Evolutionary conservation across 2,113 vertebrate genomes (phyloP).

Genomic region (Cinclus cinclus): DNA sequence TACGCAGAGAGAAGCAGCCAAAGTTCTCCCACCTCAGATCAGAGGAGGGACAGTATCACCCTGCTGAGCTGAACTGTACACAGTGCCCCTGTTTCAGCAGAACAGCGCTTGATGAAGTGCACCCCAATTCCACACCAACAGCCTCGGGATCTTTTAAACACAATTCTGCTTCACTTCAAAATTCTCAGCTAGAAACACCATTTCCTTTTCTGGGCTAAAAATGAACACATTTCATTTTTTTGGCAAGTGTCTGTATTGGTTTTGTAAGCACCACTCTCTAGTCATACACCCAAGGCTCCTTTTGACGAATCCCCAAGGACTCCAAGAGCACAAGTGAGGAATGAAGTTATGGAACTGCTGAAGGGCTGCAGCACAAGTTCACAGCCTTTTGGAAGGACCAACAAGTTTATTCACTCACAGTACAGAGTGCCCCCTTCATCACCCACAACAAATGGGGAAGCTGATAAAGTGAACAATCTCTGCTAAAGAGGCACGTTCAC

Average conservation of each 20-base stretch:
- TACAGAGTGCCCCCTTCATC: neutral
- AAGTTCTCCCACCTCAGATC: neutral
- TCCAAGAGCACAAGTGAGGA: neutral
- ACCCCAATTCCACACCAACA: accelerated
- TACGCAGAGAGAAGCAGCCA: neutral
- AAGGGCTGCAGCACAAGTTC: neutral
- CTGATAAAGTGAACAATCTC: neutral
- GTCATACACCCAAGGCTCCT: neutral
- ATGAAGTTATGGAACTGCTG: neutral
- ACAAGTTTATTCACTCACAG: neutral
- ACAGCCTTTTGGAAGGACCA: neutral
- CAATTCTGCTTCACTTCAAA: neutral
- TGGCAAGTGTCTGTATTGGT: neutral
- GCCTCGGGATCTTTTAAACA: neutral
- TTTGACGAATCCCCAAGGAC: neutral
- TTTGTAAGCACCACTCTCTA: neutral
- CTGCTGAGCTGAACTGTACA: neutral
- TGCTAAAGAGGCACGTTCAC: neutral
- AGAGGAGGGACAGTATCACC: neutral
- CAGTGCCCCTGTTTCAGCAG: neutral
- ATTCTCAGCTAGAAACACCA: neutral
- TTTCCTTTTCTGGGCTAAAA: constrained; percentile 23
- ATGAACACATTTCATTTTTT: neutral
- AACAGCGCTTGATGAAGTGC: neutral
- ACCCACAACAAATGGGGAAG: neutral